These are phyloP conservation scores for Poecile montanus DNA, from an alignment of 2,797 vertebrate species.

Conservation along the genomic window DNA sequence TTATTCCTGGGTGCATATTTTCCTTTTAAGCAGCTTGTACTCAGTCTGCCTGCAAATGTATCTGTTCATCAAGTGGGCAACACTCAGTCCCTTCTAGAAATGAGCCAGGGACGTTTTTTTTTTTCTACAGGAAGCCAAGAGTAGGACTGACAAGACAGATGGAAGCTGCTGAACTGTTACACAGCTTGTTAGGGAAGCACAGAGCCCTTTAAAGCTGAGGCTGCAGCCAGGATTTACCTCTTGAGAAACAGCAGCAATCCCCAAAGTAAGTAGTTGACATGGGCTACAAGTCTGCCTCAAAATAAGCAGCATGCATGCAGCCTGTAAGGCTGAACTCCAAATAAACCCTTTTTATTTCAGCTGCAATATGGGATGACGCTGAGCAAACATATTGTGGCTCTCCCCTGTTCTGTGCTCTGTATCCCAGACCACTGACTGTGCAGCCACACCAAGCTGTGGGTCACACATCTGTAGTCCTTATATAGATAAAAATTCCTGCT, in stretches of 20 bases:
- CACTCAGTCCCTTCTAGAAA: neutral
- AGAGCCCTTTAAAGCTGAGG: conserved; percentile 10
- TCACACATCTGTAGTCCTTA: neutral
- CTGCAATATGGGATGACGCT: neutral
- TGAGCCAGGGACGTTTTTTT: neutral
- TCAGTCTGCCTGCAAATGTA: neutral
- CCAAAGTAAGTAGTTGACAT: neutral
- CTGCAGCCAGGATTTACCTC: conserved; percentile 12
- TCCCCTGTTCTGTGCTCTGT: neutral
- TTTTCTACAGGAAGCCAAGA: neutral
- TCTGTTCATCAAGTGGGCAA: neutral
- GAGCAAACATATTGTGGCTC: neutral
- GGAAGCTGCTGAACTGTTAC: neutral
- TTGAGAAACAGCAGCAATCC: neutral
- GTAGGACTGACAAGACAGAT: neutral
- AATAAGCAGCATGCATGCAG: neutral
- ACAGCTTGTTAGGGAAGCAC: neutral
- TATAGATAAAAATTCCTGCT: neutral
- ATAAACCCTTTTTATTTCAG: neutral
- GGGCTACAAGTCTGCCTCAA: neutral
- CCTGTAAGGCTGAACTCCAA: neutral
- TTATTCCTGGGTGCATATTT: neutral
- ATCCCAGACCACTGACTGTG: neutral
- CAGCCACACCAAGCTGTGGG: neutral
- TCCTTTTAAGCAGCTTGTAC: neutral